A percentile compares a stretch with the other conserved stretches of the same genome.
These are phyloP conservation scores for Odontomachus brunneus DNA, from an alignment of 1,140 invertebrate genomes.

Conservation along the genomic window DNA sequence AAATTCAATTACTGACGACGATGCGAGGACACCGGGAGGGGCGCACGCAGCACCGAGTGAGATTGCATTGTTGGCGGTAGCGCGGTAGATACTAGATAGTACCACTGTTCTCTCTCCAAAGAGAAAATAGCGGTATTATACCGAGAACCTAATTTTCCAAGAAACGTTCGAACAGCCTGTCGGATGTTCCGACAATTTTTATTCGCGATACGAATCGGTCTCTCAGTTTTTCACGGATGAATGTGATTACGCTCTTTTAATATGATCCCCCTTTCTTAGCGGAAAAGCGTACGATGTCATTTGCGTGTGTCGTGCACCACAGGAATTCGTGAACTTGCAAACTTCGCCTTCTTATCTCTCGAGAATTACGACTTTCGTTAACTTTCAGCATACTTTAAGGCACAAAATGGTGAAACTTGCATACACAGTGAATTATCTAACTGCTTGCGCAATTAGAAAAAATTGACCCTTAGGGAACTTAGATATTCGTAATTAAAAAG, in stretches of 20 bases:
- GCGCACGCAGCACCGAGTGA: constrained; percentile 16
- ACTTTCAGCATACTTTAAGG: too few relatives aligned
- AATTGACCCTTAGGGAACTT: too few relatives aligned
- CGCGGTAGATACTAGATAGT: constrained; percentile 21
- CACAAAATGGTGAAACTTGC: too few relatives aligned
- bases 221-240: background rate
- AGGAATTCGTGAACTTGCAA: too few relatives aligned
- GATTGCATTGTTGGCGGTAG: constrained; percentile 57
- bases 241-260: background rate
- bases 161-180: constrained; percentile 16
- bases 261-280: background rate
- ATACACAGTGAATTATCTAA: too few relatives aligned
- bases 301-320: too few relatives aligned
- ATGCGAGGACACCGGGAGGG: constrained; percentile 3
- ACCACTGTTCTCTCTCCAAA: background rate
- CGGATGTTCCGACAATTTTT: constrained; percentile 12
- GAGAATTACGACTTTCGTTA: too few relatives aligned
- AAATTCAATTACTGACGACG: constrained; percentile 78
- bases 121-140: constrained; percentile 28
- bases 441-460: too few relatives aligned
- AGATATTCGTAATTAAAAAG: too few relatives aligned
- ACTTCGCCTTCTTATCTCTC: too few relatives aligned
- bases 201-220: background rate
- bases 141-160: constrained; percentile 35
- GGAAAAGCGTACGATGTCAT: background rate